These are phyloP conservation scores for Nicator chloris DNA, from an alignment of 2,113 vertebrate species.

Conservation along the genomic window DNA sequence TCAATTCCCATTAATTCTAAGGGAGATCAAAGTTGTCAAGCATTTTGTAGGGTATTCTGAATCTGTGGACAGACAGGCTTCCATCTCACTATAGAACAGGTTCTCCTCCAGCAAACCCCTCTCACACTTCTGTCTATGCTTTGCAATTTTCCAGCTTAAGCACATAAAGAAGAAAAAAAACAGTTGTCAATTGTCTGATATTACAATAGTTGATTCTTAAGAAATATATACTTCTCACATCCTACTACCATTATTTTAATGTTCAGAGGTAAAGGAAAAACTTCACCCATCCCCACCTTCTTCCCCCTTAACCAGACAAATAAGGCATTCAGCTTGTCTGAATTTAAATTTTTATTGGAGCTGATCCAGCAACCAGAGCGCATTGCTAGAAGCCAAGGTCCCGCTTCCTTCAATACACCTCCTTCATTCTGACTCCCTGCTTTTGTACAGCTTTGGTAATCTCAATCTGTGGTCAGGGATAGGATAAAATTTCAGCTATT, in stretches of 20 bases:
- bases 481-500: constrained; percentile 61
- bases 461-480: constrained; percentile 60
- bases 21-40: background rate
- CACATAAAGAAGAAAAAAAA: background rate
- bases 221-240: background rate
- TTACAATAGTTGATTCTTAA: background rate
- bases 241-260: constrained; percentile 13
- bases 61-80: background rate
- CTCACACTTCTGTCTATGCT: background rate
- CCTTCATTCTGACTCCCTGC: constrained; percentile 57
- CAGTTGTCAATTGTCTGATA: background rate
- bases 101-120: background rate
- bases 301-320: constrained; percentile 49
- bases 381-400: constrained; percentile 48
- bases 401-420: constrained; percentile 50
- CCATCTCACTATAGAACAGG: background rate
- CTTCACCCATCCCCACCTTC: constrained; percentile 33
- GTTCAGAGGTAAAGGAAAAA: constrained; percentile 1
- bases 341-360: constrained; percentile 65
- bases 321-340: constrained; percentile 59
- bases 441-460: constrained; percentile 54
- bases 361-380: constrained; percentile 32
- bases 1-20: background rate
- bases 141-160: background rate
- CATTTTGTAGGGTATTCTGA: background rate